Percentiles rank a stretch among this genome's conserved stretches.
These are phyloP conservation scores for Netelia fuscicornis DNA, from an alignment of 2,888 invertebrate genomes.

Conservation along the genomic window DNA sequence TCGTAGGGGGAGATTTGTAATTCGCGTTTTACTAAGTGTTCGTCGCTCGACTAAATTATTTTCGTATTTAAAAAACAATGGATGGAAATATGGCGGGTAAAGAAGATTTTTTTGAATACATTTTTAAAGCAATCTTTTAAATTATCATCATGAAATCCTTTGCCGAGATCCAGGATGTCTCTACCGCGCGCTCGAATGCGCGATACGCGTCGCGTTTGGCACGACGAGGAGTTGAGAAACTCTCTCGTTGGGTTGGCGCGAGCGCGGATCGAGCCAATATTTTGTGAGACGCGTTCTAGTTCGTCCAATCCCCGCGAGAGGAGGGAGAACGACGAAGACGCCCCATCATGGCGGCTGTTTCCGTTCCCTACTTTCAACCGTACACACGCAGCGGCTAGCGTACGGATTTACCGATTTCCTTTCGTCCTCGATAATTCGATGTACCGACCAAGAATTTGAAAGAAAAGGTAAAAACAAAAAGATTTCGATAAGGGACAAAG, in stretches of 20 bases:
- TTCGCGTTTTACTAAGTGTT: too few relatives aligned
- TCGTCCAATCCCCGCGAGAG: slow-evolving; percentile 74
- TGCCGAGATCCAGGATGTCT: not conserved
- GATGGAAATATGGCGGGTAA: not conserved
- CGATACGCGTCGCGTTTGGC: not conserved
- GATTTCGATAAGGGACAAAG: too few relatives aligned
- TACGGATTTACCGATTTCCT: too few relatives aligned
- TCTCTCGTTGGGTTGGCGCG: slow-evolving; percentile 68
- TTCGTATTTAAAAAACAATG: not conserved
- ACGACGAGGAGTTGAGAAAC: slow-evolving; percentile 64
- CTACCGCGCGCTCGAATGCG: slow-evolving; percentile 2
- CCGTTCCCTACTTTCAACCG: slow-evolving; percentile 42
- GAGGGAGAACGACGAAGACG: slow-evolving; percentile 72
- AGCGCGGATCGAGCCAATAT: slow-evolving; percentile 71
- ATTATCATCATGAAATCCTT: not conserved
- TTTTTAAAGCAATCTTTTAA: not conserved
- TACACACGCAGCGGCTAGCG: too few relatives aligned
- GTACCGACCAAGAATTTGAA: too few relatives aligned
- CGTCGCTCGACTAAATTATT: not conserved
- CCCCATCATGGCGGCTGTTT: slow-evolving; percentile 81
- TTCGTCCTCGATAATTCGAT: too few relatives aligned
- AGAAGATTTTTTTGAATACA: not conserved
- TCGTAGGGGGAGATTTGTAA: too few relatives aligned
- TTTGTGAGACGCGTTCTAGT: slow-evolving; percentile 62
- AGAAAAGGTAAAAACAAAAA: too few relatives aligned